Evolutionary conservation across 2,113 vertebrate genomes (phyloP).

Genomic region (Hemicordylus capensis): DNA sequence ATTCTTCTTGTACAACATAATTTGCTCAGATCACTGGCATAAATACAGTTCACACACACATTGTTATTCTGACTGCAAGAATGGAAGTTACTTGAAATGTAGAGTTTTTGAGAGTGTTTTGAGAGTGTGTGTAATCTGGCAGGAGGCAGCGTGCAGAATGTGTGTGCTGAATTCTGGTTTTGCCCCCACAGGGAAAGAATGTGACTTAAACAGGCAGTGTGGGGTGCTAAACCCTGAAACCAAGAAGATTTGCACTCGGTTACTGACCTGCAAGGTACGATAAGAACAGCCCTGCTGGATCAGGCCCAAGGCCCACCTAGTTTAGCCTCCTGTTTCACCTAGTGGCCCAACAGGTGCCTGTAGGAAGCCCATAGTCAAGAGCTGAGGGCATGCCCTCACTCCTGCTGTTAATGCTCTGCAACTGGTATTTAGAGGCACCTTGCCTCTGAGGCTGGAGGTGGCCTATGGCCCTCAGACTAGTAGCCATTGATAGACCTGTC

Average conservation of each 20-base stretch:
- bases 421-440: too few relatives aligned
- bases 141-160: background rate
- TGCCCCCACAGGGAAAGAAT: conserved; percentile 84
- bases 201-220: conserved; percentile 92
- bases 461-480: too few relatives aligned
- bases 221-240: conserved; percentile 91
- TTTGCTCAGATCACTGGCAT: background rate
- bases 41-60: background rate
- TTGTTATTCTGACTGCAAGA: background rate
- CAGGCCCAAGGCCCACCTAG: too few relatives aligned
- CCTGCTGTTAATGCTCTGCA: too few relatives aligned
- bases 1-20: background rate
- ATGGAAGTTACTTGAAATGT: background rate
- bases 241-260: conserved; percentile 93
- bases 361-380: too few relatives aligned
- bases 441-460: too few relatives aligned
- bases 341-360: too few relatives aligned
- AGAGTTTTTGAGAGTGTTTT: background rate
- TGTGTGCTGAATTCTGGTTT: conserved; percentile 10
- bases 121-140: background rate
- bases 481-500: too few relatives aligned
- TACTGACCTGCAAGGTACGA: conserved; percentile 93
- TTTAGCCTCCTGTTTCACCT: too few relatives aligned
- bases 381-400: too few relatives aligned
- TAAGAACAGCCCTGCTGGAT: too few relatives aligned